Percentiles rank a stretch among this genome's conserved stretches.
phyloP scores from a whole-genome alignment of 1,140 invertebrate genomes.

The Diabrotica virgifera region DNA sequence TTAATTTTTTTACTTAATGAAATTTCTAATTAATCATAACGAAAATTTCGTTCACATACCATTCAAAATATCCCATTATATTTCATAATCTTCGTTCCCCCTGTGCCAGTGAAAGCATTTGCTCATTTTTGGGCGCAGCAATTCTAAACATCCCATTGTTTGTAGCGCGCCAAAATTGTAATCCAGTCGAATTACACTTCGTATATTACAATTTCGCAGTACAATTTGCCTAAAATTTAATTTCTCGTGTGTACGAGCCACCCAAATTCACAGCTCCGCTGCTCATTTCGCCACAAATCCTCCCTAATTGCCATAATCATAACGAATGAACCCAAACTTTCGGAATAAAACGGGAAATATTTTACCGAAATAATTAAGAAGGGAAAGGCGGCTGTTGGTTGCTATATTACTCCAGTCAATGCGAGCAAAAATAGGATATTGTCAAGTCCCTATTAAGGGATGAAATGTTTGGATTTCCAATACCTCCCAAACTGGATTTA shows the following conservation, averaged over 20 bases:
- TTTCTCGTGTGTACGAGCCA: background rate
- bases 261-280: background rate
- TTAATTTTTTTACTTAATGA: too few species aligned
- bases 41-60: background rate
- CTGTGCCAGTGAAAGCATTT: background rate
- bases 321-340: conserved; percentile 2
- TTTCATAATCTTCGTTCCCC: background rate
- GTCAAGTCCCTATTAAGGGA: too few species aligned
- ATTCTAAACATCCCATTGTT: background rate
- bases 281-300: conserved; percentile 1
- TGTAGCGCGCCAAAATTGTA: background rate
- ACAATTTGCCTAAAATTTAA: conserved; percentile 3
- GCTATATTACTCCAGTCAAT: too few species aligned
- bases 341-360: background rate
- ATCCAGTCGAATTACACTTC: background rate
- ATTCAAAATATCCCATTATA: background rate
- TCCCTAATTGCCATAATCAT: background rate
- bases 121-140: background rate
- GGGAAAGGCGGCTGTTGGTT: background rate
- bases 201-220: background rate
- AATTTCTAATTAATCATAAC: too few species aligned
- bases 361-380: conserved; percentile 1
- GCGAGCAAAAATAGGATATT: too few species aligned
- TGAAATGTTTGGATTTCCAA: too few species aligned
- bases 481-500: too few species aligned